Percentiles rank a stretch among this genome's conserved stretches.
Evolutionary conservation across 1,140 invertebrate genomes (phyloP).

Genomic region (Vanessa atalanta): DNA sequence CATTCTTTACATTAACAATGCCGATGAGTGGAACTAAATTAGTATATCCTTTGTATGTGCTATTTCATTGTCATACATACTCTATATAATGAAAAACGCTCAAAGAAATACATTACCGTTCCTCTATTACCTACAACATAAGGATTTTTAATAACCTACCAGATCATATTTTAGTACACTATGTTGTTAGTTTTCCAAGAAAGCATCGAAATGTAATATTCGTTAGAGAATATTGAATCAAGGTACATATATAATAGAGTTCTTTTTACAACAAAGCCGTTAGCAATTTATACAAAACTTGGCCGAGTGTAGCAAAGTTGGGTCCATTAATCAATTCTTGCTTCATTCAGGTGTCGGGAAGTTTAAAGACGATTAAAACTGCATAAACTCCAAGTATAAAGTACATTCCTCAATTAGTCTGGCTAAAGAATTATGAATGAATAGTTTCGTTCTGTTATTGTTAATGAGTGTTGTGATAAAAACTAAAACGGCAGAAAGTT

Average conservation of each 20-base stretch:
- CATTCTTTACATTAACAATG: too few species aligned
- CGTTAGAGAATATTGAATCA: neutral
- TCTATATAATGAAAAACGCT: too few species aligned
- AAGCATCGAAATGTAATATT: neutral
- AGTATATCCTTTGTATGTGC: too few species aligned
- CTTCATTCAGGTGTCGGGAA: conserved; percentile 46
- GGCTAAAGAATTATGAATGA: conserved; percentile 24
- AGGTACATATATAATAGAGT: neutral
- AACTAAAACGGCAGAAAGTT: neutral
- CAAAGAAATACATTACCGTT: too few species aligned
- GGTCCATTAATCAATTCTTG: conserved; percentile 47
- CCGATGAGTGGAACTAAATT: too few species aligned
- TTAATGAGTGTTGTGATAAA: neutral
- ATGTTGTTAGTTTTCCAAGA: neutral
- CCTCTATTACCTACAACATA: too few species aligned
- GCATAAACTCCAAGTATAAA: conserved; percentile 42
- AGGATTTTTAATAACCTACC: too few species aligned
- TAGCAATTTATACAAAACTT: conserved; percentile 38
- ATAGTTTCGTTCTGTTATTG: neutral
- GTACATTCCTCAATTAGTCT: conserved; percentile 36
- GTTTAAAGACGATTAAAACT: conserved; percentile 46
- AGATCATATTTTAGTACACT: too few species aligned
- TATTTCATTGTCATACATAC: too few species aligned
- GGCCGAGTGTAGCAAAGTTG: conserved; percentile 32
- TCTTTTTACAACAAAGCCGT: conserved; percentile 19